Conservation (phyloP, 2,888 invertebrate genomes). For the Anticlea derivata region DNA sequence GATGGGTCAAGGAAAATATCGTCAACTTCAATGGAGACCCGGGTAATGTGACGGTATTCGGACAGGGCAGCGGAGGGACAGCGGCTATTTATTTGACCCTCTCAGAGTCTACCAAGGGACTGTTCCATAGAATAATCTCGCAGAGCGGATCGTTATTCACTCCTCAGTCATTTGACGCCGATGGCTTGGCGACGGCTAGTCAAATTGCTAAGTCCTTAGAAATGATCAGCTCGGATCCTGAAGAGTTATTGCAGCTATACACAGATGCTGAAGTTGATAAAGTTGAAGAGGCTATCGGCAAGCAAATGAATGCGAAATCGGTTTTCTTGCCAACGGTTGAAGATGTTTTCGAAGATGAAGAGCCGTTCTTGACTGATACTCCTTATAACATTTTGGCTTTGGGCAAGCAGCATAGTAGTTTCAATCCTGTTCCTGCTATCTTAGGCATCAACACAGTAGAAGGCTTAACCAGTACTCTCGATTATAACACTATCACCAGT, state of each 20-base stretch:
- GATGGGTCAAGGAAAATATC: conserved; percentile 74
- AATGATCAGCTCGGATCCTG: conserved; percentile 52
- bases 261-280: conserved; percentile 54
- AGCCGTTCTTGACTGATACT: conserved; percentile 66
- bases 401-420: conserved; percentile 41
- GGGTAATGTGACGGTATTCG: conserved; percentile 74
- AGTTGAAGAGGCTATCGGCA: conserved; percentile 69
- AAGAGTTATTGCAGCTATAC: conserved; percentile 59
- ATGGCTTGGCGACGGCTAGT: conserved; percentile 62
- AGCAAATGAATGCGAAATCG: conserved; percentile 71
- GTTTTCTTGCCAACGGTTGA: conserved; percentile 72
- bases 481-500: conserved; percentile 67
- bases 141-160: conserved; percentile 69
- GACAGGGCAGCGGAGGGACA: conserved; percentile 72
- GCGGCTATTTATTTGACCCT: conserved; percentile 71
- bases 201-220: conserved; percentile 71
- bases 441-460: conserved; percentile 82
- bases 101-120: conserved; percentile 66
- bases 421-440: conserved; percentile 75
- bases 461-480: conserved; percentile 73
- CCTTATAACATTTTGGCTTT: conserved; percentile 72
- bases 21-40: conserved; percentile 65
- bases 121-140: conserved; percentile 70
- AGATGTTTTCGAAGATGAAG: conserved; percentile 61
- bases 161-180: conserved; percentile 63